phyloP scores from a whole-genome alignment of 2,797 vertebrate genomes.

The Apogon hyalosoma region DNA sequence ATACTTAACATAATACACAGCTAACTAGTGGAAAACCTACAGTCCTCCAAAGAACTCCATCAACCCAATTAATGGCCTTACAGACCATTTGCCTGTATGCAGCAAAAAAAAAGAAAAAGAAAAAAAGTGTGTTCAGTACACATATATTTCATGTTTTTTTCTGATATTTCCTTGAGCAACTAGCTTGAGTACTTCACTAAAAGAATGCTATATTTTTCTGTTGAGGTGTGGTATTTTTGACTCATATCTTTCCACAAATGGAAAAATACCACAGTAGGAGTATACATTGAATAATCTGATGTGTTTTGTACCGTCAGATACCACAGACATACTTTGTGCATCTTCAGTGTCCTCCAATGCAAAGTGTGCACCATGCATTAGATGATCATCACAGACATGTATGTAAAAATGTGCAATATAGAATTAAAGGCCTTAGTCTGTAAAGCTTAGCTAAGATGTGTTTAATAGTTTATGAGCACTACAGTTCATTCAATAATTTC shows the following conservation, averaged over 20 bases:
- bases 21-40: neutral
- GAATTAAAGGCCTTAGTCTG: neutral
- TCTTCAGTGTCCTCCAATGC: constrained; percentile 27
- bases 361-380: constrained; percentile 25
- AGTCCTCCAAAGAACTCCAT: neutral
- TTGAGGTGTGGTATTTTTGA: constrained; percentile 45
- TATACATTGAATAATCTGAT: no score
- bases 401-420: constrained; percentile 27
- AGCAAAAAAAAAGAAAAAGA: constrained; percentile 24
- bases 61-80: neutral
- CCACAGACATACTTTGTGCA: constrained; percentile 37
- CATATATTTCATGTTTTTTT: constrained; percentile 37
- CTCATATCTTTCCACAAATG: constrained; percentile 38
- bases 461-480: constrained; percentile 14
- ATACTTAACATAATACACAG: neutral
- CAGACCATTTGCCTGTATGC: neutral
- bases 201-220: constrained; percentile 45
- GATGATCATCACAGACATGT: constrained; percentile 45
- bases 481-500: constrained; percentile 42
- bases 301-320: constrained; percentile 15
- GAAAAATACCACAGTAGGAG: constrained; percentile 32
- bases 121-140: constrained; percentile 31
- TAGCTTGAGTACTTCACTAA: constrained; percentile 57
- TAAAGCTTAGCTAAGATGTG: constrained; percentile 44
- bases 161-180: constrained; percentile 50